A percentile compares a stretch with the other conserved stretches of the same genome.
Evolutionary conservation across 1,140 invertebrate genomes (phyloP).

Genomic region (Megalonaias nervosa): DNA sequence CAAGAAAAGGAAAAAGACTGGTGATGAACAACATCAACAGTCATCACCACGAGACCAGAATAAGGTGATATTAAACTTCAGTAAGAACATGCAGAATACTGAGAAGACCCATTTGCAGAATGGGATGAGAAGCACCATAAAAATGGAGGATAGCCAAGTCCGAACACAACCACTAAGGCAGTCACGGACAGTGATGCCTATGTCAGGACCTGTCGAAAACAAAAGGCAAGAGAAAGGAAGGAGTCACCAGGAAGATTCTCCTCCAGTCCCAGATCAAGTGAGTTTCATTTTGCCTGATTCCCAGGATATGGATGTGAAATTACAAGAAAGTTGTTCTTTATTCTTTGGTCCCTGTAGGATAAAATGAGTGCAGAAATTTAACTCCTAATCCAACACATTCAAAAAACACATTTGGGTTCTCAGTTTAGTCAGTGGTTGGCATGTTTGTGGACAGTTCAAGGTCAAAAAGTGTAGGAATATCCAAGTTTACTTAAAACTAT

Average conservation of each 20-base stretch:
- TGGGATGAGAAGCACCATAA: slow-evolving; percentile 6
- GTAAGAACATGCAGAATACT: neutral
- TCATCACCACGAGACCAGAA: slow-evolving; percentile 1
- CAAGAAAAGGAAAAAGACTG: slow-evolving; percentile 14
- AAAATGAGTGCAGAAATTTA: no score
- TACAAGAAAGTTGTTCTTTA: no score
- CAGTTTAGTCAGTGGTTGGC: no score
- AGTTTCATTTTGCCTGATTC: neutral
- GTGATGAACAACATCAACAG: slow-evolving; percentile 6
- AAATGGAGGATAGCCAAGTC: slow-evolving; percentile 10
- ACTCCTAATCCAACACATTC: no score
- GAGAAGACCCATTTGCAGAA: slow-evolving; percentile 11
- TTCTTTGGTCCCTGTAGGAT: no score
- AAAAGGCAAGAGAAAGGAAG: slow-evolving; percentile 11
- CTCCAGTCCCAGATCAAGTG: slow-evolving; percentile 32
- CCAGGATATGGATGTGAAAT: no score
- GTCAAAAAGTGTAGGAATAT: no score
- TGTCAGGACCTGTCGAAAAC: neutral
- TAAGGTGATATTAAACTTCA: neutral
- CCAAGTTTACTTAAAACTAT: no score
- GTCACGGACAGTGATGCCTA: slow-evolving; percentile 8
- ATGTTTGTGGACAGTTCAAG: no score
- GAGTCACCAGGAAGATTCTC: slow-evolving; percentile 4
- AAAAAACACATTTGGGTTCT: no score
- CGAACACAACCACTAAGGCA: slow-evolving; percentile 27